phyloP scores from a whole-genome alignment of 2,113 vertebrate genomes.

The Scytalopus superciliaris region DNA sequence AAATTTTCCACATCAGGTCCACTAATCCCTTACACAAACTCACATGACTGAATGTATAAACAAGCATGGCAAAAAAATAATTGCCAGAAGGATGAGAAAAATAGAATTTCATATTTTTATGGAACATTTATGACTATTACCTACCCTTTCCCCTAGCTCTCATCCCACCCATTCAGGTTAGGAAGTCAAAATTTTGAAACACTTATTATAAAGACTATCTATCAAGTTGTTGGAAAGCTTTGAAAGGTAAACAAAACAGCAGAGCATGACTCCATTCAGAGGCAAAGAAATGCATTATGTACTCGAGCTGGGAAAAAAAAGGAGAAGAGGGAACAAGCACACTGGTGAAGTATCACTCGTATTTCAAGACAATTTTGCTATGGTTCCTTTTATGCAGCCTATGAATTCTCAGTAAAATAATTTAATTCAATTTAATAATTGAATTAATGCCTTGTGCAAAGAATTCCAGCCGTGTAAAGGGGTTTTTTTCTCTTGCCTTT shows the following conservation, averaged over 20 bases:
- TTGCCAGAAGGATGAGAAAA: not conserved
- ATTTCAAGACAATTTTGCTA: not conserved
- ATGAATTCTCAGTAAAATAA: not conserved
- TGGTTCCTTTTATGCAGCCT: fast-evolving
- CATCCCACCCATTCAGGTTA: not conserved
- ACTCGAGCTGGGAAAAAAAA: not conserved
- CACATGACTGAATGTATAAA: not conserved
- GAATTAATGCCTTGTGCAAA: not conserved
- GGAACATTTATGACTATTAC: not conserved
- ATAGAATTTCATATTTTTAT: not conserved
- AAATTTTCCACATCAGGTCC: not conserved
- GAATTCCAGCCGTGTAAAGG: not conserved
- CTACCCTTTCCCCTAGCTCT: not conserved
- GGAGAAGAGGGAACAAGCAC: not conserved
- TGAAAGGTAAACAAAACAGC: not conserved
- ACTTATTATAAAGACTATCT: not conserved
- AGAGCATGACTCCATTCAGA: not conserved
- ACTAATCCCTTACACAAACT: not conserved
- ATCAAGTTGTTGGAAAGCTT: not conserved
- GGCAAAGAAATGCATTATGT: not conserved
- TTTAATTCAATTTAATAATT: not conserved
- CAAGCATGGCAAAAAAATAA: not conserved
- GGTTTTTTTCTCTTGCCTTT: not conserved
- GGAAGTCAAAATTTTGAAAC: not conserved
- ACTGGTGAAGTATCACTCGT: not conserved